phyloP scores from a whole-genome alignment of 2,113 vertebrate genomes.

The Entelurus aequoreus region DNA sequence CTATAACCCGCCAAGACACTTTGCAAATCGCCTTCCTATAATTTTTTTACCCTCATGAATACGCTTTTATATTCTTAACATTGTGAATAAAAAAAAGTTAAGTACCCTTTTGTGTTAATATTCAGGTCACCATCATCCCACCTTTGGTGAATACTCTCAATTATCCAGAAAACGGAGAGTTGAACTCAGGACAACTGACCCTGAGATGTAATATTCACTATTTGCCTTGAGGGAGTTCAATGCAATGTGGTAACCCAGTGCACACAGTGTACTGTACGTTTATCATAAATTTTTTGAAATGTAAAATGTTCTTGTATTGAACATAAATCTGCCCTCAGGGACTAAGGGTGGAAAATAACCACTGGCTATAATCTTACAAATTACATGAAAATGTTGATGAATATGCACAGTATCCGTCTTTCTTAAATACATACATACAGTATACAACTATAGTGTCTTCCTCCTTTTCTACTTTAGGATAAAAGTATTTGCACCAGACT shows the following conservation, averaged over 20 bases:
- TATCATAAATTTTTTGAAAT: no score
- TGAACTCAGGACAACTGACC: neutral
- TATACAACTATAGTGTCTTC: no score
- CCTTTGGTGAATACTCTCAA: neutral
- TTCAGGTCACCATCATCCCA: neutral
- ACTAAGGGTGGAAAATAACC: no score
- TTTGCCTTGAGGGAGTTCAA: conserved; percentile 27
- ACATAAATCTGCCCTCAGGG: no score
- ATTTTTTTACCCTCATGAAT: neutral
- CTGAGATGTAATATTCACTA: conserved; percentile 37
- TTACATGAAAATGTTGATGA: no score
- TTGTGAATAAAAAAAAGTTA: neutral
- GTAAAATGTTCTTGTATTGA: no score
- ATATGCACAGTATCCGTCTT: no score
- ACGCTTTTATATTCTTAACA: neutral
- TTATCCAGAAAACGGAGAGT: no score
- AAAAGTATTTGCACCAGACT: conserved; percentile 29
- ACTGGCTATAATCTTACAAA: no score
- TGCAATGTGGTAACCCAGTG: conserved; percentile 40
- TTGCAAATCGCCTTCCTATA: neutral
- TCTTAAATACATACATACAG: no score
- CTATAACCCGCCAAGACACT: neutral
- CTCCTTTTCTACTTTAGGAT: neutral
- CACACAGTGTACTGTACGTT: conserved; percentile 2
- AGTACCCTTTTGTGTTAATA: neutral